Evolutionary conservation across 1,140 invertebrate genomes (phyloP), one percentile per base, ranked within the genome.

Genomic region (Berghia stephanieae): DNA sequence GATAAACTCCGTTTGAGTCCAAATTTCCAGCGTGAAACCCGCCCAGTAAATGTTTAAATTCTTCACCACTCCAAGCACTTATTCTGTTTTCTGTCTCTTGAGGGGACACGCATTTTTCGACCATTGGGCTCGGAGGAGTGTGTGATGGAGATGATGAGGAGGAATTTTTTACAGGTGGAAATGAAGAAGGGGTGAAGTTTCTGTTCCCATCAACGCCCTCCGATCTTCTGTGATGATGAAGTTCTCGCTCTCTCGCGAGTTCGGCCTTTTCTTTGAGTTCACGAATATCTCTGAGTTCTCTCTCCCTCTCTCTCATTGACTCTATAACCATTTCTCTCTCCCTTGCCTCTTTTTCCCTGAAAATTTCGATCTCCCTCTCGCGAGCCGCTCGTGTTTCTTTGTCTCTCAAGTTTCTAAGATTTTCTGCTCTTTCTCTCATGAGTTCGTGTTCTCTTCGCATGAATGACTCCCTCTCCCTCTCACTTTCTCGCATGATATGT

Each of bases 71-170:
- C 73, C 76, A 82, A 4, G 44, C 49, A 2, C 52, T 71, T 6
- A 79, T 46, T 27, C 78, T 55, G 78, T 82, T 82, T 46, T 82
- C 81, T 44, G 79, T 44, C 57, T 82, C 81, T 8, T 68, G 74
- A 18, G 78, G 74, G 13, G 77, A 40, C 46, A 68, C 6, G 5
- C 74, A 75, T 38, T 80, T 80, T 16, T 80, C 79, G 3, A 71
- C 43, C 21, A 67, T 36, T 2, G 68, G 68, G 10, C 72, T 69
- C 21, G 57, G 21, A 16, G 57, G 75, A 57, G 34, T 43, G n/a
- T 24, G 18, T 27, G 70, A 74, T 21, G 38, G 44, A 5, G 75
- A 34, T 3, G 79, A 77, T 0, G 55, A 34, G n/a, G n/a, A n/a
- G n/a, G n/a, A n/a, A n/a, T n/a, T n/a, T n/a, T n/a, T n/a, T n/a